A percentile compares a stretch with the other conserved stretches of the same genome.
These are phyloP conservation scores for Pangasius djambal DNA, from an alignment of 2,797 vertebrate species.

Conservation along the genomic window DNA sequence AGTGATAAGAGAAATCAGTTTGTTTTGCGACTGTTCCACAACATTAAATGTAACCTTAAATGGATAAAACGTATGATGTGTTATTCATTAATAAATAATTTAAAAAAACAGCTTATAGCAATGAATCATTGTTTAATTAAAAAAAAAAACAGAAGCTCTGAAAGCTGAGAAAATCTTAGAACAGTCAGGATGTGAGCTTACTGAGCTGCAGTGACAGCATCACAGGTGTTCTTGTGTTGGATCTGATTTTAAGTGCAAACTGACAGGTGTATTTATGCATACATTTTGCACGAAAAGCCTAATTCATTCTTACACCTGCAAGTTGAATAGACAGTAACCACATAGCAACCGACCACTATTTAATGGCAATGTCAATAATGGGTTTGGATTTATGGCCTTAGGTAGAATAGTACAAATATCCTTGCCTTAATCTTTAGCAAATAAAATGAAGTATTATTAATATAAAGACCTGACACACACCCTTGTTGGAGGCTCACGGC, in stretches of 20 bases:
- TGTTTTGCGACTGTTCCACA: not conserved
- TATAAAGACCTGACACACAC: constrained; percentile 7
- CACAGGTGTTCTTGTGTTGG: not conserved
- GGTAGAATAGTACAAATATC: not conserved
- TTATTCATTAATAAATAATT: not conserved
- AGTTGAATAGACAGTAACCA: constrained; percentile 8
- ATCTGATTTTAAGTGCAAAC: constrained; percentile 16
- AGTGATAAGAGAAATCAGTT: not conserved
- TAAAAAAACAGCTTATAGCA: not conserved
- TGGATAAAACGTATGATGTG: not conserved
- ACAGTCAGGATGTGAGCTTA: not conserved
- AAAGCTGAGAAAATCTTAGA: not conserved
- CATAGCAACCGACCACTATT: constrained; percentile 9
- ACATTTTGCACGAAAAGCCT: not conserved
- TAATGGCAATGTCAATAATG: not conserved
- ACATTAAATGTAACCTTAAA: not conserved
- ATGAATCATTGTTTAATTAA: not conserved
- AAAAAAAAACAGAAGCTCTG: not conserved
- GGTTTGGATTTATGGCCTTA: not conserved
- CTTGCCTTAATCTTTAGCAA: not conserved
- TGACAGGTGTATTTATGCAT: constrained; percentile 13
- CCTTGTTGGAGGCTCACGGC: constrained; percentile 10
- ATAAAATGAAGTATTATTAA: constrained; percentile 3
- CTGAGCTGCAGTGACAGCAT: not conserved
- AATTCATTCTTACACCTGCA: not conserved